Conservation (phyloP, 2,888 invertebrate species). For the Stratiomys singularior region DNA sequence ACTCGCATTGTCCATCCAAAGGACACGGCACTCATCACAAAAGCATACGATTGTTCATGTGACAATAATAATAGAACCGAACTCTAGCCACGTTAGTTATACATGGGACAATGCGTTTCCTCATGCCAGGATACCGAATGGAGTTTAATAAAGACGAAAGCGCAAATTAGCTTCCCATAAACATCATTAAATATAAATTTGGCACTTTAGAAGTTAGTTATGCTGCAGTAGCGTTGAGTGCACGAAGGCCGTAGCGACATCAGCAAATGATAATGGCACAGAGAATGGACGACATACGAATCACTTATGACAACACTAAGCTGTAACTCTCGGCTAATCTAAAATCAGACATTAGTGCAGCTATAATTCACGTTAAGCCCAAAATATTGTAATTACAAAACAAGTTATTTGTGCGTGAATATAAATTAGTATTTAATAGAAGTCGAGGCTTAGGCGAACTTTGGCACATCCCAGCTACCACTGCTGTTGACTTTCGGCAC, state of each 20-base stretch:
- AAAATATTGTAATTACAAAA: slow-evolving; percentile 47
- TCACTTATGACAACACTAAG: slow-evolving; percentile 45
- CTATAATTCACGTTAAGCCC: slow-evolving; percentile 46
- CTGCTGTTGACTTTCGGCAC: neutral
- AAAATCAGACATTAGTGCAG: slow-evolving; percentile 47
- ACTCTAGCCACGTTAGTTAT: neutral
- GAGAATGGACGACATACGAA: slow-evolving; percentile 18
- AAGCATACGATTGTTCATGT: slow-evolving; percentile 10
- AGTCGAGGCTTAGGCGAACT: slow-evolving; percentile 45
- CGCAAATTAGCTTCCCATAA: slow-evolving; percentile 45
- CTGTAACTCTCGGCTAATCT: slow-evolving; percentile 46
- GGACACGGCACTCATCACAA: slow-evolving; percentile 20
- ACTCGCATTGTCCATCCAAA: neutral
- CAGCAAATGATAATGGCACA: slow-evolving; percentile 25
- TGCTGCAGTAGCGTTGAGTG: slow-evolving; percentile 2
- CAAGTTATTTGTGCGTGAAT: slow-evolving; percentile 52
- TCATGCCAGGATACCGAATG: neutral
- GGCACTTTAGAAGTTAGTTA: slow-evolving; percentile 42
- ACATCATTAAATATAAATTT: slow-evolving; percentile 48
- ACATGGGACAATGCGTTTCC: slow-evolving; percentile 21
- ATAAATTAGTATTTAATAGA: slow-evolving; percentile 52
- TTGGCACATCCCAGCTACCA: slow-evolving; percentile 15
- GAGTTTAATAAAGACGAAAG: slow-evolving; percentile 48
- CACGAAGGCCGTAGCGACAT: slow-evolving; percentile 4
- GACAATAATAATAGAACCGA: slow-evolving; percentile 25